Conservation (phyloP, 2,888 invertebrate species). For the Cheilosia urbana region DNA sequence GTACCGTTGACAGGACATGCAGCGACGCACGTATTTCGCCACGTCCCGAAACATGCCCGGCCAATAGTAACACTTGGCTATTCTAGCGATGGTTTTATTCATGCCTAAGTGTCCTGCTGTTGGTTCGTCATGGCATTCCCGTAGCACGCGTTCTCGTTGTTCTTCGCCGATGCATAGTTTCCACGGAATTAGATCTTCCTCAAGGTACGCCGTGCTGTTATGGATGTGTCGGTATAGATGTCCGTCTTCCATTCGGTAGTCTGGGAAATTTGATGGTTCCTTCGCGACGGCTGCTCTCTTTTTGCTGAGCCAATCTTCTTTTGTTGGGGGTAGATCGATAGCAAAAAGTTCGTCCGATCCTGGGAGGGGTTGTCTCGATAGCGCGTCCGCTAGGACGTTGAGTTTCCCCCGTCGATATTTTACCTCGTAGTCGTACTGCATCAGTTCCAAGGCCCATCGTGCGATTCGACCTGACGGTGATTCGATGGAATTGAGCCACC, state of each 20-base stretch:
- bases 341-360: neutral
- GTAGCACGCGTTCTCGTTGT: neutral
- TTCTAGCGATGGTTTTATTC: neutral
- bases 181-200: neutral
- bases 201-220: neutral
- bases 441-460: neutral
- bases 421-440: neutral
- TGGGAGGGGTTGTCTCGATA: neutral
- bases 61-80: neutral
- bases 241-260: neutral
- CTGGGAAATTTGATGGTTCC: too few species aligned
- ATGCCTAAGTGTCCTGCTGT: neutral
- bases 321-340: neutral
- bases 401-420: neutral
- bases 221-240: neutral
- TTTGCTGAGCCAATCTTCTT: neutral
- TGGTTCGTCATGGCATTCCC: neutral
- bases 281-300: neutral
- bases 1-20: too few species aligned
- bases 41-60: neutral
- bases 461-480: neutral
- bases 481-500: too few species aligned
- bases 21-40: too few species aligned
- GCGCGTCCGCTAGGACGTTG: neutral
- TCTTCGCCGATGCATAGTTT: neutral